Conservation (phyloP, 2,888 invertebrate genomes). For the Athetis lepigone region DNA sequence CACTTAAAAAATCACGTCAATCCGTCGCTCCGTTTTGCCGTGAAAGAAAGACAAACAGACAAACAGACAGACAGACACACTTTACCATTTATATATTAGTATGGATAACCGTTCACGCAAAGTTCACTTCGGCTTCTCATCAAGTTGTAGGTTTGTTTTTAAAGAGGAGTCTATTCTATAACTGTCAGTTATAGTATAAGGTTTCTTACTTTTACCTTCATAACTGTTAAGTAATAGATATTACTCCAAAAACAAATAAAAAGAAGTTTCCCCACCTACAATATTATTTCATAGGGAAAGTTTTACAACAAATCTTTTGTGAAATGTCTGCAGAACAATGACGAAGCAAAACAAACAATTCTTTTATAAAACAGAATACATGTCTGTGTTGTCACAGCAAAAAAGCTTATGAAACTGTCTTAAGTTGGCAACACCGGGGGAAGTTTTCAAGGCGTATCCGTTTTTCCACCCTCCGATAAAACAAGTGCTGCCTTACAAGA, state of each 20-base stretch:
- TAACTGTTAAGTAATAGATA: slow-evolving; percentile 2
- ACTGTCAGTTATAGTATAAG: neutral
- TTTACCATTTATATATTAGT: no score
- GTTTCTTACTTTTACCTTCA: neutral
- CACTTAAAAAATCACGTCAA: no score
- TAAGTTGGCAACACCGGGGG: slow-evolving; percentile 65
- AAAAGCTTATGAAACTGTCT: slow-evolving; percentile 80
- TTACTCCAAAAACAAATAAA: slow-evolving; percentile 15
- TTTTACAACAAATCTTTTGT: slow-evolving; percentile 47
- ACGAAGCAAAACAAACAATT: slow-evolving; percentile 68
- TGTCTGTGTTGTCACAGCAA: slow-evolving; percentile 75
- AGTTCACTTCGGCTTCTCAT: no score
- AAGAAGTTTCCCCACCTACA: slow-evolving; percentile 15
- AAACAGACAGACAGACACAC: no score
- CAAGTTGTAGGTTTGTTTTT: no score
- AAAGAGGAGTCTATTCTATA: no score
- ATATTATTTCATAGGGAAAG: slow-evolving; percentile 36
- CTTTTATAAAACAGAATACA: slow-evolving; percentile 71
- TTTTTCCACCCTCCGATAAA: slow-evolving; percentile 66
- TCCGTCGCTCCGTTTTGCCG: no score
- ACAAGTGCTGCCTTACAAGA: slow-evolving; percentile 44
- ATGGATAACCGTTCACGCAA: no score
- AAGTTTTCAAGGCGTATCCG: slow-evolving; percentile 69
- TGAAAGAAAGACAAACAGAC: no score
- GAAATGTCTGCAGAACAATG: slow-evolving; percentile 51